Base-by-base conservation (phyloP, 92 coral and sea anemone genomes). In the Actinostola sp. region DNA sequence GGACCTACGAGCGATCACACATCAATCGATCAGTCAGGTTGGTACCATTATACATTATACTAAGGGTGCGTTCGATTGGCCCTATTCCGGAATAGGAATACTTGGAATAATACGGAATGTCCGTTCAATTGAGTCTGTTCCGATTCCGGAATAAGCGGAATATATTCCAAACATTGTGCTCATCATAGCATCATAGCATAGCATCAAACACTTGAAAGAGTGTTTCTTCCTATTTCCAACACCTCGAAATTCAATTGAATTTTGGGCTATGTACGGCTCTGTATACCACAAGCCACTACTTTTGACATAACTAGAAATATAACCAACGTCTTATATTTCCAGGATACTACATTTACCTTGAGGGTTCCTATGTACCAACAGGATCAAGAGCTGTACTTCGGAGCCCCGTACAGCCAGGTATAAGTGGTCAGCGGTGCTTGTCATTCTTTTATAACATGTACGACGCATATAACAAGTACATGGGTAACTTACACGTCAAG, bases 271-370 rank as follows among this genome's bases (percentile, higher is more conserved):
- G n/a, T n/a, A n/a, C n/a, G n/a, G n/a, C n/a, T n/a, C n/a, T n/a
- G n/a, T n/a, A n/a, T n/a, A n/a, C n/a, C n/a, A n/a, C n/a, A n/a
- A n/a, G n/a, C n/a, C n/a, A n/a, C n/a, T n/a, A n/a, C n/a, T n/a
- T n/a, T n/a, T n/a, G 19, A 13, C 54, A 48, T 17, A n/a, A 9
- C 12, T 14, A 48, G 13, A 4, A 48, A 13, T 3, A 48, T 48
- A 4, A 48, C 21, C 41, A 27, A 25, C 39, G 6, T 48, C 21
- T 48, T 9, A 16, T 19, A 11, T 0, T 42, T 38, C 17, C 25
- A 81, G 86, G 86, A 9, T 77, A 65, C 21, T 81, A 81, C 48
- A 54, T 81, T 3, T 81, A 72, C 34, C 52, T 81, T 0, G 86
- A 81, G 48, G 77, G 80, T 24, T 49, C 73, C 15, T 21, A 24